phyloP scores from a whole-genome alignment of 2,113 vertebrate species.

The Oncorhynchus gorbuscha region DNA sequence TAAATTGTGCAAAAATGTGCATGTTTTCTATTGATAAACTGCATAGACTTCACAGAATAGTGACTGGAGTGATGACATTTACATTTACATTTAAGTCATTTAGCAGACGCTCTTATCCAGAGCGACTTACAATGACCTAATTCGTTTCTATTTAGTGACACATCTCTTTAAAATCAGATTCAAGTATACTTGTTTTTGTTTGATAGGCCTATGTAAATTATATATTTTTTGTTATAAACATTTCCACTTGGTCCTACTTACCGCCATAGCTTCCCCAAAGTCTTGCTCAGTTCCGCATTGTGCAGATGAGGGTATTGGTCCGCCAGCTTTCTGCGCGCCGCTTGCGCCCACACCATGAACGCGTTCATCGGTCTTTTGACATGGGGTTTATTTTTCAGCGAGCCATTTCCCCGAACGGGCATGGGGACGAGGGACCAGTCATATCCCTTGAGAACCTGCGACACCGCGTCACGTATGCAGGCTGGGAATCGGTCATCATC shows the following conservation, averaged over 20 bases:
- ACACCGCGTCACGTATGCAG: conserved; percentile 95
- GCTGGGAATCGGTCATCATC: conserved; percentile 93
- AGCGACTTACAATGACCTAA: too few species aligned
- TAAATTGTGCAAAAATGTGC: too few species aligned
- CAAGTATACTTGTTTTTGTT: background rate
- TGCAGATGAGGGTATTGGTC: conserved; percentile 96
- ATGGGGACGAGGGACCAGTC: conserved; percentile 98
- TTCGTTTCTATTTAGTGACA: too few species aligned
- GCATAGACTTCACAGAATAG: background rate
- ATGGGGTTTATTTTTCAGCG: conserved; percentile 90
- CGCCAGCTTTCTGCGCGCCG: conserved; percentile 88
- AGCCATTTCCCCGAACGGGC: conserved; percentile 85
- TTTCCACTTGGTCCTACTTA: conserved; percentile 61
- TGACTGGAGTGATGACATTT: background rate
- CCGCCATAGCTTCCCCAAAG: conserved; percentile 96
- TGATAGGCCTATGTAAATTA: too few species aligned
- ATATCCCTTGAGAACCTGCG: conserved; percentile 97
- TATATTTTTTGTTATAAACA: background rate
- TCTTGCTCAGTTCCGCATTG: conserved; percentile 97
- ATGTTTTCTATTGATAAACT: background rate
- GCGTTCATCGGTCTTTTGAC: conserved; percentile 86
- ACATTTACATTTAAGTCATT: too few species aligned
- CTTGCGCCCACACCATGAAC: conserved; percentile 91
- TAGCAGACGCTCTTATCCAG: too few species aligned
- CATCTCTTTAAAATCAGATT: too few species aligned